Evolutionary conservation across 2,797 vertebrate genomes (phyloP).

Genomic region (Macropus fuliginosus): DNA sequence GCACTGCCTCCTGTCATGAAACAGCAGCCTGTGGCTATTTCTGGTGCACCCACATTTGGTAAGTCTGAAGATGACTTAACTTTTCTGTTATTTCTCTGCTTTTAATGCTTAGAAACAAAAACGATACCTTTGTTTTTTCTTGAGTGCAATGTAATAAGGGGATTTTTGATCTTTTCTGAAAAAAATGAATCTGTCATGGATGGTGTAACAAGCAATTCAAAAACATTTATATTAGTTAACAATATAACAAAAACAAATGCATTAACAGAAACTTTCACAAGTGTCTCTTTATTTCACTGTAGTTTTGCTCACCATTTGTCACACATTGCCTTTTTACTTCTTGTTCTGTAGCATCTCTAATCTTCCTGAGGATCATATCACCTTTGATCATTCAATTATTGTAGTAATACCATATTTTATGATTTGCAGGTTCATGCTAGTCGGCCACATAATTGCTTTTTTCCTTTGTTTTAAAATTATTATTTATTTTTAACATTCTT

Average conservation of each 20-base stretch:
- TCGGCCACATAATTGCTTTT: neutral
- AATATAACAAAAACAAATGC: neutral
- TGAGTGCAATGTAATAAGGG: neutral
- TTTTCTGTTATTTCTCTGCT: neutral
- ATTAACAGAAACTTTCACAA: neutral
- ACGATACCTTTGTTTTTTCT: neutral
- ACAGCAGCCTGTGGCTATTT: slow-evolving; percentile 90
- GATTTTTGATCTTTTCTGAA: neutral
- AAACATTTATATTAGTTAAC: too few relatives aligned
- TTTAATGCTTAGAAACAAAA: slow-evolving; percentile 15
- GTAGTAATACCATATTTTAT: neutral
- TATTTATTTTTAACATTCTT: neutral
- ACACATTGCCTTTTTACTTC: neutral
- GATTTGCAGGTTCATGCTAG: neutral
- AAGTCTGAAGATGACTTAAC: slow-evolving; percentile 73
- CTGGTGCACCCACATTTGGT: slow-evolving; percentile 91
- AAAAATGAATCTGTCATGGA: neutral
- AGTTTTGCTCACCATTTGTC: neutral
- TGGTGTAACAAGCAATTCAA: neutral
- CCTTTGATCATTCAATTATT: neutral
- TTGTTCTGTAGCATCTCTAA: neutral
- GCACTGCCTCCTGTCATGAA: slow-evolving; percentile 94
- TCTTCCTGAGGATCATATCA: neutral
- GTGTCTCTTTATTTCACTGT: neutral
- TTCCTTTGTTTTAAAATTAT: neutral